These are phyloP conservation scores for Lerema accius DNA, from an alignment of 1,140 invertebrate genomes.

Conservation along the genomic window DNA sequence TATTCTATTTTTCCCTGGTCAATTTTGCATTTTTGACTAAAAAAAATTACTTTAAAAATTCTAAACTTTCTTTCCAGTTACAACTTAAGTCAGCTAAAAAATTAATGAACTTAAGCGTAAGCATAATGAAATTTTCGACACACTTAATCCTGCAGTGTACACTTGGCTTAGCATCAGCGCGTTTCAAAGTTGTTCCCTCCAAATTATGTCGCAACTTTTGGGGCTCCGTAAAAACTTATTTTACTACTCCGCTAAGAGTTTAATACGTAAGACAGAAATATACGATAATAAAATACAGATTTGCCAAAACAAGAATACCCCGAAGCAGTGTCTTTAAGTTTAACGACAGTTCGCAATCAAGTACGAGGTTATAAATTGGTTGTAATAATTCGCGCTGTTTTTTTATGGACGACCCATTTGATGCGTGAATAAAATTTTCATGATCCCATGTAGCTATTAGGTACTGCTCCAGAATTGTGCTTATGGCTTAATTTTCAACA, in stretches of 20 bases:
- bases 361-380: constrained; percentile 29
- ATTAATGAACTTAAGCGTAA: no score
- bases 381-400: constrained; percentile 7
- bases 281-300: constrained; percentile 48
- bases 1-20: no score
- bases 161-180: constrained; percentile 15
- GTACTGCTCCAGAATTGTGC: no score
- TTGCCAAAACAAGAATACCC: constrained; percentile 37
- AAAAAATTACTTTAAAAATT: no score
- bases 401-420: background rate
- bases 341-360: constrained; percentile 25
- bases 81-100: no score
- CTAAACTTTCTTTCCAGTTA: no score
- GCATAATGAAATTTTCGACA: constrained; percentile 25
- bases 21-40: no score
- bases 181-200: constrained; percentile 35
- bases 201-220: constrained; percentile 58
- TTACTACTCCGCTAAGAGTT: constrained; percentile 60
- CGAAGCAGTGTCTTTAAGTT: constrained; percentile 11
- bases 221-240: constrained; percentile 55
- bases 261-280: constrained; percentile 45
- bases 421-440: no score
- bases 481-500: no score
- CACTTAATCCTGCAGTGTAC: constrained; percentile 23
- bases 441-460: no score